Evolutionary conservation across 2,797 vertebrate genomes (phyloP), one percentile per base, ranked within the genome.

Genomic region (Pseudochaenichthys georgianus): DNA sequence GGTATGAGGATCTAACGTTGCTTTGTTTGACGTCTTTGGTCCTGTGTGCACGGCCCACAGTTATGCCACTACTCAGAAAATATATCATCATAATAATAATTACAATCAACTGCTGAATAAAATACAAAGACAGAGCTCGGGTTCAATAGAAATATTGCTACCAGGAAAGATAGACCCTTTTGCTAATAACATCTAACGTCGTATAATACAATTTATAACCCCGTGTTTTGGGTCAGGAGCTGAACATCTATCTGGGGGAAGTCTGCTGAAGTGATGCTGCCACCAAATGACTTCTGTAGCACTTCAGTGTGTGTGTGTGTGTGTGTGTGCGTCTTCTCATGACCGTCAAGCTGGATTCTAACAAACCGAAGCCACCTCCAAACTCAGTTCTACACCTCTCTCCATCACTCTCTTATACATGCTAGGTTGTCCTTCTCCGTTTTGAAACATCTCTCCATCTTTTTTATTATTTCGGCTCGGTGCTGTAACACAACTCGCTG

Each of bases 11-110:
- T 89, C 75, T 66, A 81, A 70, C 69, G 64, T 75, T 70, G 74
- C 70, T 82, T 69, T 70, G 55, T 77, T 65, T 13, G 13, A 38
- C 8, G 54, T 91, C 90, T 94, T 95, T 95, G 94, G 93, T 94
- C 88, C 89, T 86, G 91, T 81, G 86, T 77, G 68, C 71, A 64
- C 41, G 28, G 83, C 78, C 34, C 83, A 87, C 84, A 84, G 70
- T 85, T 80, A 70, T 19, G 76, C 73, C 57, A 79, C 52, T 72
- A 75, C 71, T 85, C 50, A 64, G 9, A 86, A 83, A 87, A 71
- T 16, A 50, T 28, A 69, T 68, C 54, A 78, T 76, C 58, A 77
- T 47, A 64, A 73, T 57, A 70, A 85, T 62, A 83, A 87, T 84
- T 81, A 91, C 88, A 92, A 83, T 84, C 76, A 86, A 76, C 70